Conservation (phyloP, 2,113 vertebrate genomes). For the Silurus glanis region DNA sequence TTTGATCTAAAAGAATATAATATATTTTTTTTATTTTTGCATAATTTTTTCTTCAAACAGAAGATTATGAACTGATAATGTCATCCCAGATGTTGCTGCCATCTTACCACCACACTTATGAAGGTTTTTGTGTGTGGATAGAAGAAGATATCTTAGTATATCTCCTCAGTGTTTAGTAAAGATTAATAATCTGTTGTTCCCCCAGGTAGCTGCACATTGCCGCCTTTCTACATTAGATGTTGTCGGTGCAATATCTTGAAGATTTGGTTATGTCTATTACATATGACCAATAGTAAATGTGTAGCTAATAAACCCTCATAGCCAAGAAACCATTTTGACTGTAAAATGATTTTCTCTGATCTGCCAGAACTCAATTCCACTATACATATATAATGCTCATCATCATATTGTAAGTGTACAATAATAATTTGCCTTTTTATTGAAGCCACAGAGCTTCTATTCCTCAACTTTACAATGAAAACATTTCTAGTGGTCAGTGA, state of each 20-base stretch:
- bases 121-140: background rate
- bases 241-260: background rate
- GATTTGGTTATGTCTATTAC: background rate
- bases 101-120: background rate
- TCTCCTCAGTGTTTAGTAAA: background rate
- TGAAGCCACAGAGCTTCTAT: background rate
- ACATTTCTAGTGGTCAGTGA: background rate
- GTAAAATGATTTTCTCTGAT: background rate
- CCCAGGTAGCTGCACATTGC: background rate
- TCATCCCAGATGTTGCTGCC: background rate
- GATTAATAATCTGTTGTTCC: background rate
- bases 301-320: background rate
- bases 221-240: background rate
- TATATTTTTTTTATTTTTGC: background rate
- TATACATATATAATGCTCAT: background rate
- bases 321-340: background rate
- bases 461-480: background rate
- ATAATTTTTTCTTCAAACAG: background rate
- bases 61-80: background rate
- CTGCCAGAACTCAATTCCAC: background rate
- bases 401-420: background rate
- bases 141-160: background rate
- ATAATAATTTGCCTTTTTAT: background rate
- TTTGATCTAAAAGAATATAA: background rate
- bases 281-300: background rate